Evolutionary conservation across 2,797 vertebrate genomes (phyloP).

Genomic region (Microcaecilia unicolor): DNA sequence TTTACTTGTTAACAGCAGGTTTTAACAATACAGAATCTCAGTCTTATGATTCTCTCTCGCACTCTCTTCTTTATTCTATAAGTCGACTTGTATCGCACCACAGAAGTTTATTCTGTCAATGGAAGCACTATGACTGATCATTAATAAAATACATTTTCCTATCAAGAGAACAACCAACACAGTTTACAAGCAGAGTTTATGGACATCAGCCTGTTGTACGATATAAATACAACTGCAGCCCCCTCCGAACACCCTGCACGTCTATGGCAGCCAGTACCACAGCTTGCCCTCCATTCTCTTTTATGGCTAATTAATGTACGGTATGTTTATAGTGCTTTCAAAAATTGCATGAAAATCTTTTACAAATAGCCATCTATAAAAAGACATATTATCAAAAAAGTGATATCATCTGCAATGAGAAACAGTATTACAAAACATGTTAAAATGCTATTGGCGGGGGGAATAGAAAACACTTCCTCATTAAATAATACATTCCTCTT

Average conservation of each 20-base stretch:
- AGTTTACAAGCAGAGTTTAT: constrained; percentile 51
- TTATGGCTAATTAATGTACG: constrained; percentile 63
- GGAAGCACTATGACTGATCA: too few species aligned
- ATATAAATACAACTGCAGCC: constrained; percentile 57
- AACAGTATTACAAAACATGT: constrained; percentile 57
- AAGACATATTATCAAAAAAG: constrained; percentile 46
- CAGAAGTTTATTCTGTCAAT: too few species aligned
- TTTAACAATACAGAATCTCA: too few species aligned
- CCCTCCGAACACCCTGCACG: too few species aligned
- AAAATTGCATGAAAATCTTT: constrained; percentile 57
- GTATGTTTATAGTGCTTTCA: constrained; percentile 43
- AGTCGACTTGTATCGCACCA: too few species aligned
- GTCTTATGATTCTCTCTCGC: too few species aligned
- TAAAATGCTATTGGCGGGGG: constrained; percentile 43
- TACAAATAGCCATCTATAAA: constrained; percentile 63
- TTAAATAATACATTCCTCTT: constrained; percentile 46
- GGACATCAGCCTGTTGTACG: constrained; percentile 40
- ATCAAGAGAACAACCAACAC: constrained; percentile 30
- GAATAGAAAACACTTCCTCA: constrained; percentile 43
- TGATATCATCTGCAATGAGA: constrained; percentile 41
- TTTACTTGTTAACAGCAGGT: too few species aligned
- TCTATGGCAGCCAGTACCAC: constrained; percentile 39
- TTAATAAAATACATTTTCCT: constrained; percentile 33
- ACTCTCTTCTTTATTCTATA: too few species aligned
- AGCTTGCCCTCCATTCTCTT: constrained; percentile 29